Conservation (phyloP, 2,797 vertebrate genomes). For the Gymnodraco acuticeps region DNA sequence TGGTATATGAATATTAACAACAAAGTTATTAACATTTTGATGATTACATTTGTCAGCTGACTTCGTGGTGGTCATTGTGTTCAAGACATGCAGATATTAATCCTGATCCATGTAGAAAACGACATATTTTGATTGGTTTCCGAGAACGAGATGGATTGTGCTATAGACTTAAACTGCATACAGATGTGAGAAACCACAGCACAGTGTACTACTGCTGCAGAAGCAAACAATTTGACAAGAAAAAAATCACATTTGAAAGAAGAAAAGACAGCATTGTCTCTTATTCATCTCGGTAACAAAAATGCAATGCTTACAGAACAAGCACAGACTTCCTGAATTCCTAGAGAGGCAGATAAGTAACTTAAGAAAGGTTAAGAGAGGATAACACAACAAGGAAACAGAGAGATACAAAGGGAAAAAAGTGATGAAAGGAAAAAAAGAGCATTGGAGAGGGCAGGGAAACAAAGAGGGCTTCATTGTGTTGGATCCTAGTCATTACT, state of each 20-base stretch:
- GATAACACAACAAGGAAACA: slow-evolving; percentile 27
- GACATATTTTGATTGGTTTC: neutral
- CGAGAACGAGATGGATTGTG: neutral
- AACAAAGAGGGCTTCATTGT: slow-evolving; percentile 66
- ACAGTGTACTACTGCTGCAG: neutral
- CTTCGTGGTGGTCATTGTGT: neutral
- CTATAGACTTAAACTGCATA: neutral
- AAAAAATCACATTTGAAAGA: slow-evolving; percentile 12
- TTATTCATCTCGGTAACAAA: slow-evolving; percentile 20
- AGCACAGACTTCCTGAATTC: slow-evolving; percentile 24
- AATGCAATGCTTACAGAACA: slow-evolving; percentile 16
- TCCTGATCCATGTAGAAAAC: neutral
- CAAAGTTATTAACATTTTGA: neutral
- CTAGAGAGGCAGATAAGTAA: slow-evolving; percentile 38
- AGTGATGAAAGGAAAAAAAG: slow-evolving; percentile 45
- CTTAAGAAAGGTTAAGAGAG: slow-evolving; percentile 31
- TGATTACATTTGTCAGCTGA: neutral
- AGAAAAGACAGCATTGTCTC: neutral
- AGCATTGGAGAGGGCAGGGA: slow-evolving; percentile 22
- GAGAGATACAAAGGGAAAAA: slow-evolving; percentile 32
- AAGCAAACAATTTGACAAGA: slow-evolving; percentile 4
- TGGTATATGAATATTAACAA: neutral
- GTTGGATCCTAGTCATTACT: slow-evolving; percentile 62
- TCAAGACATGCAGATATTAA: neutral
- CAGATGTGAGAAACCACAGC: neutral